These are phyloP conservation scores for Zosterops hypoxanthus DNA, from an alignment of 2,113 vertebrate genomes.

Conservation along the genomic window DNA sequence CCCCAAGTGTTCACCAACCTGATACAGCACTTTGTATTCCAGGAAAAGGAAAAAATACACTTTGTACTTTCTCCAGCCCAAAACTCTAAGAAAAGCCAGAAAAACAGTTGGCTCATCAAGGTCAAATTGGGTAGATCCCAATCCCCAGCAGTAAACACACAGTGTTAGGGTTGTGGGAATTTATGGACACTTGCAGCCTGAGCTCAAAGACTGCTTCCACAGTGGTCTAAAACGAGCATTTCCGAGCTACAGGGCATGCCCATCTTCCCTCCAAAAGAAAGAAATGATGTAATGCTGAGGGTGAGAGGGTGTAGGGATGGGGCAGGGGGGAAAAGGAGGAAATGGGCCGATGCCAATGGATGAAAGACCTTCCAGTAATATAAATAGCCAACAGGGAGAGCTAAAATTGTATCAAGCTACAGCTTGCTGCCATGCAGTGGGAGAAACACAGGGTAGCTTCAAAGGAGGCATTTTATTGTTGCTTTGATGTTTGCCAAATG, in stretches of 20 bases:
- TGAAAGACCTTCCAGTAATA: background rate
- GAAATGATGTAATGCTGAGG: background rate
- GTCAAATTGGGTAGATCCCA: background rate
- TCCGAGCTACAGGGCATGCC: background rate
- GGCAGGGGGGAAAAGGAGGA: background rate
- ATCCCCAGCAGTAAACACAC: background rate
- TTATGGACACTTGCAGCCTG: background rate
- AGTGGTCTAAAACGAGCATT: background rate
- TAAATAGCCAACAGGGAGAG: background rate
- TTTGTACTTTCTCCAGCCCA: background rate
- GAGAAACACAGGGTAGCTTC: background rate
- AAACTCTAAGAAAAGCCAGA: background rate
- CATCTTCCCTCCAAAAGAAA: background rate
- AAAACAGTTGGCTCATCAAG: background rate
- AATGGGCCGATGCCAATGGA: background rate
- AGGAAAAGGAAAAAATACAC: background rate
- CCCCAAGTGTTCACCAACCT: background rate
- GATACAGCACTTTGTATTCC: background rate
- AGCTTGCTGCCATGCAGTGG: background rate
- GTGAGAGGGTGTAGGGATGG: background rate
- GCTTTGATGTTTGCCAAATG: background rate
- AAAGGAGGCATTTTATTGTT: background rate
- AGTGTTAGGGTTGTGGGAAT: background rate
- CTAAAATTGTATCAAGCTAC: background rate
- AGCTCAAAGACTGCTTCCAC: background rate